Evolutionary conservation across 2,797 vertebrate genomes (phyloP), one percentile per base, ranked within the genome.

Genomic region (Scleropages formosus): DNA sequence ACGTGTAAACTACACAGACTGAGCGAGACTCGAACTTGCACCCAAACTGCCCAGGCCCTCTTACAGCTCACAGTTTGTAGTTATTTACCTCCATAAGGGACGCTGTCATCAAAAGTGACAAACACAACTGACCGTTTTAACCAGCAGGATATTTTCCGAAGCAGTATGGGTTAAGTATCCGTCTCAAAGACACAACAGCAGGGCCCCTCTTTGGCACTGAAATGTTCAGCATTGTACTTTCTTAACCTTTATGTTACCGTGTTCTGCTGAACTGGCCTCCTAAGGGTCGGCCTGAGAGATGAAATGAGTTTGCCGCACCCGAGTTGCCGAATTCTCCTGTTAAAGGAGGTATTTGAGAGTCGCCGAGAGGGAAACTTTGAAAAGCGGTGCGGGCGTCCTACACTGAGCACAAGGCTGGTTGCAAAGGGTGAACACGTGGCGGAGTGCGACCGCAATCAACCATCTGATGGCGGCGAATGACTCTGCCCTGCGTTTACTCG

Each of bases 401-500:
- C 59, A 62, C 63, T n/a, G 44, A 75, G 31, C 11, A 49, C 22
- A 11, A 74, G 22, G 58, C 74, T 22, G 65, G 65, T 49, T 73
- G 62, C 26, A 2, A 39, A 53, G 22, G 26, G 22, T 31, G 7
- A 62, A 27, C 26, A n/a, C 10, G 8, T 56, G 27, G 60, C 13
- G 47, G 49, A 63, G 60, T 12, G 44, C 68, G 59, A 11, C 63
- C 61, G 27, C 47, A 58, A 66, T 66, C 22, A 75, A 74, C 22
- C n/a, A 65, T 18, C 20, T 16, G n/a, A n/a, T n/a, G n/a, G n/a
- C n/a, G n/a, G n/a, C n/a, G n/a, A n/a, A n/a, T n/a, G 47, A 73
- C 60, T 16, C 71, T 64, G 12, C 39, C 58, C 71, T 22, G 74
- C 3, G 80, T 79, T 68, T 66, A 76, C 78, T 74, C 31, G 61